Conservation (phyloP, 2,888 invertebrate genomes). For the Pasiphila rectangulata region DNA sequence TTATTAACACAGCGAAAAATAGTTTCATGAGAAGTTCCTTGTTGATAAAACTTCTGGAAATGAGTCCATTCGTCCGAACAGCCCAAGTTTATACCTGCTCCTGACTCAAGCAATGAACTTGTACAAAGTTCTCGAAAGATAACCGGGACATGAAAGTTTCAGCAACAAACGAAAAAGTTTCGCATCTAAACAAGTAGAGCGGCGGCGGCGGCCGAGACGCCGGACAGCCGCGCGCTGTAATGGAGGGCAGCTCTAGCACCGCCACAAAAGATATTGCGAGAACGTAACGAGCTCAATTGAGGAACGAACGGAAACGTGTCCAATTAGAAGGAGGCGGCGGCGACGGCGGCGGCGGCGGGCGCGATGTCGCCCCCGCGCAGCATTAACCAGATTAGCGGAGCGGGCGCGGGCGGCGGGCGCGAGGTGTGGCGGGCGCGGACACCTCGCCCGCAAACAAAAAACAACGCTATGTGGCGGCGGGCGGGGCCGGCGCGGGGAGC, state of each 20-base stretch:
- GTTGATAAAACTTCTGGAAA: neutral
- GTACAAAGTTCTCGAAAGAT: slow-evolving; percentile 28
- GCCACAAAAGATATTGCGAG: slow-evolving; percentile 68
- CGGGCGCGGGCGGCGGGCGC: slow-evolving; percentile 64
- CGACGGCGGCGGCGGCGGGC: slow-evolving; percentile 50
- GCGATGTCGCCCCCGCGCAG: slow-evolving; percentile 65
- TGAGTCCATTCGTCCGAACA: slow-evolving; percentile 1
- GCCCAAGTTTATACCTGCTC: slow-evolving; percentile 11
- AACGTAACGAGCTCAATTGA: slow-evolving; percentile 79
- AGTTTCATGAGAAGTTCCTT: neutral
- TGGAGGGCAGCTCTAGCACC: slow-evolving; percentile 46
- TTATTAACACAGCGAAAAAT: neutral
- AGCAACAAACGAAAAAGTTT: slow-evolving; percentile 34
- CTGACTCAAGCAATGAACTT: slow-evolving; percentile 22
- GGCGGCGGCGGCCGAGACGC: slow-evolving; percentile 26
- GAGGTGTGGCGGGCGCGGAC: slow-evolving; percentile 68
- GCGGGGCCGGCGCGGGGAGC: slow-evolving; percentile 63
- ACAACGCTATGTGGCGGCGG: slow-evolving; percentile 66
- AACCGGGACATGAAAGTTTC: slow-evolving; percentile 30
- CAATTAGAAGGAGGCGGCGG: slow-evolving; percentile 78
- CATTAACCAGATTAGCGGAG: slow-evolving; percentile 75
- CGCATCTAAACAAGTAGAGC: slow-evolving; percentile 28
- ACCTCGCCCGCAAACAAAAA: slow-evolving; percentile 76
- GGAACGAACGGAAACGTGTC: slow-evolving; percentile 79
- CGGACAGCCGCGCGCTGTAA: slow-evolving; percentile 35